Conservation (phyloP, 2,113 vertebrate genomes). For the Menura novaehollandiae region DNA sequence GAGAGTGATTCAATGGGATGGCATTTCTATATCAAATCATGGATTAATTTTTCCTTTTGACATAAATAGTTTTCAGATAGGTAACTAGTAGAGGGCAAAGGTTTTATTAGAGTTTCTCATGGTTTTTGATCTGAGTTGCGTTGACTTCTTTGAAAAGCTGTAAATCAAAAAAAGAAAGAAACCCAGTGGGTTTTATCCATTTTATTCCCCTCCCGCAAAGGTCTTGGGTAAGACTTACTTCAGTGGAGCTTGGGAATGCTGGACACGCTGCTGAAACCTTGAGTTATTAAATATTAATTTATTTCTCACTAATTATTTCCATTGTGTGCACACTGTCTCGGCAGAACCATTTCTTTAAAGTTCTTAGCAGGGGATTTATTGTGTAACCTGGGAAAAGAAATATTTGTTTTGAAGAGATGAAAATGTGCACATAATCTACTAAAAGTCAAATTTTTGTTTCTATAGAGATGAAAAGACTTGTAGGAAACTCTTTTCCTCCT, state of each 20-base stretch:
- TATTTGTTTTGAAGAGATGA: constrained; percentile 46
- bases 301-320: constrained; percentile 71
- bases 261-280: constrained; percentile 46
- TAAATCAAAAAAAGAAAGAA: constrained; percentile 40
- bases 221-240: constrained; percentile 42
- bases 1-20: constrained; percentile 17
- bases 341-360: constrained; percentile 30
- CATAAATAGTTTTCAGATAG: constrained; percentile 42
- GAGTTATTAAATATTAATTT: constrained; percentile 73
- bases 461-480: constrained; percentile 3
- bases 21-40: constrained; percentile 44
- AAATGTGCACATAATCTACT: constrained; percentile 43
- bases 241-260: constrained; percentile 37
- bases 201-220: constrained; percentile 48
- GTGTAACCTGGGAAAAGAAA: background rate
- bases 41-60: constrained; percentile 41
- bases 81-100: constrained; percentile 41
- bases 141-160: constrained; percentile 36
- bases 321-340: constrained; percentile 67
- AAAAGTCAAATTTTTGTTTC: constrained; percentile 41
- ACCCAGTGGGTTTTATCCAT: constrained; percentile 33
- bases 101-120: constrained; percentile 33
- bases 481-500: constrained; percentile 19
- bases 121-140: constrained; percentile 24
- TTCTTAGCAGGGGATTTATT: constrained; percentile 35